Base-by-base conservation (phyloP, 1,140 invertebrate genomes). In the Mizuhopecten yessoensis region DNA sequence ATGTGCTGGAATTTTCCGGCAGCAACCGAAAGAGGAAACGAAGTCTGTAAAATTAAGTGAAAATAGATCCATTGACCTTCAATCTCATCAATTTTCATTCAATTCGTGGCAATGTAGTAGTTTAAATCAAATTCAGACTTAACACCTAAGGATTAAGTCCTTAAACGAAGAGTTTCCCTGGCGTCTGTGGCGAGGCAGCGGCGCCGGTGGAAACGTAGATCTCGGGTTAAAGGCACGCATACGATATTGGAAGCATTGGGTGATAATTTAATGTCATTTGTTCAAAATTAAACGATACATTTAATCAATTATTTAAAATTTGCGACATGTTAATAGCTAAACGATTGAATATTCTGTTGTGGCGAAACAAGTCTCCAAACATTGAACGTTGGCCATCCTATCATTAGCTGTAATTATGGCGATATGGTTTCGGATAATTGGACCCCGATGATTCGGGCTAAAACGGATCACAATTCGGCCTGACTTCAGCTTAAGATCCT, bases 221-320 rank as follows among this genome's bases (percentile, higher is more conserved):
- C 57, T n/a, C 9, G 23, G 17, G 57, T 75, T 75, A 29, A 75
- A 75, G 5, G 57, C 57, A 75, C 57, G 57, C 57, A 75, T 29
- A 75, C 57, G 57, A n/a, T 75, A 75, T 75, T 29, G 57, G 11
- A n/a, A 75, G 57, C 90, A 90, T 90, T 90, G 34, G 39, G 89
- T 87, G 91, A 92, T 92, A 92, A 92, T 92, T 92, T 92, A 92
- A 92, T 92, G 91, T 92, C 91, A 92, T 92, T 92, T 92, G 91
- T 92, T 92, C 89, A 86, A 92, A 92, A 92, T 92, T 90, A 92
- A 92, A 92, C 89, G 90, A 87, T 90, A 86, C 75, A 34, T 86
- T 88, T 90, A 92, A 92, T 92, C 91, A 92, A 92, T 90, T 92
- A 92, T 90, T 92, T 39, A 34, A 90, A 90, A 90, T 92, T 87